Percentiles rank a stretch among this genome's conserved stretches.
These are phyloP conservation scores for Sciurus niger DNA, from an alignment of 2,113 vertebrate species.

Conservation along the genomic window DNA sequence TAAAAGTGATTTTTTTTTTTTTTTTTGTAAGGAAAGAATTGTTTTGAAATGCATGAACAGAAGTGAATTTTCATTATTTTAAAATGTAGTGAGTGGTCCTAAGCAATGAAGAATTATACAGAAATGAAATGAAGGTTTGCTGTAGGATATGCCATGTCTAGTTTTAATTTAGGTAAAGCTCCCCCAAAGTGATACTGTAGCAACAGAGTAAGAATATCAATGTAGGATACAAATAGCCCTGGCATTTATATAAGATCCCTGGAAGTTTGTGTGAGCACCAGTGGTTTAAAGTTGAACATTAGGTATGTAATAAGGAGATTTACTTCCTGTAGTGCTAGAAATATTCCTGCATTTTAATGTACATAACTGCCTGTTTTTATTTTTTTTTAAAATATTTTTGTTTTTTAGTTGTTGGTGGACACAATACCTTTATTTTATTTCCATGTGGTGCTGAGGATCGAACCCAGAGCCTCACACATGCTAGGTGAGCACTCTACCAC, in stretches of 20 bases:
- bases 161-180: slow-evolving; percentile 8
- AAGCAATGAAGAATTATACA: not conserved
- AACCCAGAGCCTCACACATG: no score
- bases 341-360: not conserved
- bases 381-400: no score
- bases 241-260: not conserved
- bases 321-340: slow-evolving; percentile 15
- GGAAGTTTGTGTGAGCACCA: not conserved
- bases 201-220: not conserved
- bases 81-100: not conserved
- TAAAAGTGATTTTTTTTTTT: not conserved
- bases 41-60: slow-evolving; percentile 25
- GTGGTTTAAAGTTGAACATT: not conserved
- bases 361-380: not conserved
- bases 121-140: not conserved
- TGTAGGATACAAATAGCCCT: not conserved
- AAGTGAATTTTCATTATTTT: slow-evolving; percentile 48
- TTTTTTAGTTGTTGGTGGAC: no score
- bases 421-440: no score
- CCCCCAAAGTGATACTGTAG: no score
- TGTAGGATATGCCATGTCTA: not conserved
- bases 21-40: not conserved
- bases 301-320: slow-evolving; percentile 6
- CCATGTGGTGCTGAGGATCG: no score
- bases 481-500: no score